Evolutionary conservation across 1,140 invertebrate genomes (phyloP), one percentile per base, ranked within the genome.

Genomic region (Copidosoma floridanum): DNA sequence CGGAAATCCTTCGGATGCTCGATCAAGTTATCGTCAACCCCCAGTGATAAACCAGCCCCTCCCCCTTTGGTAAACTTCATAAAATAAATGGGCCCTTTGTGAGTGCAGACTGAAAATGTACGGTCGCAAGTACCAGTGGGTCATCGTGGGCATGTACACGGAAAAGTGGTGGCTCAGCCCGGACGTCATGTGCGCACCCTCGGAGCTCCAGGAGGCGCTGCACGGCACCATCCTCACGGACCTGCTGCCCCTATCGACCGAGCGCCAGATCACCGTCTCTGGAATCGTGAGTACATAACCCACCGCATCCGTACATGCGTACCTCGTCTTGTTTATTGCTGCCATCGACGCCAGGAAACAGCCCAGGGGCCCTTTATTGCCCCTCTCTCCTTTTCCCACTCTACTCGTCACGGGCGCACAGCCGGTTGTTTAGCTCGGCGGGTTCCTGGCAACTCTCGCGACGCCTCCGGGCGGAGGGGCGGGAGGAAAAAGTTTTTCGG

Each of bases 121-220:
- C 70, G 95, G 95, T 0, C 81, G 91, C 3, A 91, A 94, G 61
- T 98, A 98, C 81, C 94, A 98, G 70, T 99, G 97, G 97, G 86
- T 99, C 0, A 91, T 99, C 8, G 90, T 95, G 79, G 95, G 94
- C 1, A 94, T 90, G 27, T 94, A 91, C 73, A 86, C 84, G 57
- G 83, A 86, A 26, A 82, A 89, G 23, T 89, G 90, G 85, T 97
- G 94, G 95, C 84, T 85, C 74, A 71, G 76, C 52, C 59, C 75
- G 7, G 81, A 81, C 6, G 77, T 79, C 35, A 83, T 83, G 7
- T 99, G 96, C 74, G 87, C 88, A 0, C 80, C 85, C 2, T 81
- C 86, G 3, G 88, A 98, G 69, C 80, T 99, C 1, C 81, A 87
- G 41, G 81, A 86, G 1, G 93, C 95, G 0, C 79, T 99, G 4